Evolutionary conservation across 2,797 vertebrate species (phyloP).

Genomic region (Melanotaenia maccullochi): DNA sequence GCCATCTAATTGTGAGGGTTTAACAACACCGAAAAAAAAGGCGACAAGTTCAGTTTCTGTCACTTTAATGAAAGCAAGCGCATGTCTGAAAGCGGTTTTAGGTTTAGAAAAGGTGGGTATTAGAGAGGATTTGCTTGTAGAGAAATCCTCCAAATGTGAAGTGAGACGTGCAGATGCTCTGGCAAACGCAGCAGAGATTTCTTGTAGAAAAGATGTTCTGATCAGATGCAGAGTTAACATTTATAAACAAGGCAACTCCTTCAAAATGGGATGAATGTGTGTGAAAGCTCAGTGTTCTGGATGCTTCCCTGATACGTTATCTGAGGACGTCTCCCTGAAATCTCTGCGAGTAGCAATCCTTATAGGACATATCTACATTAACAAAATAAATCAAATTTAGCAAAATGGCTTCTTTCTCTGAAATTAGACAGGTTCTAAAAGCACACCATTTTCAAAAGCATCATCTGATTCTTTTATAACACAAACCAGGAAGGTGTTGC

Average conservation of each 20-base stretch:
- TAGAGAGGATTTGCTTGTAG: neutral
- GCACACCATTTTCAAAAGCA: neutral
- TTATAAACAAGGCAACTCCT: neutral
- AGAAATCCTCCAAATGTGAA: neutral
- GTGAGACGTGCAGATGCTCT: neutral
- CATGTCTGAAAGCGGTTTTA: neutral
- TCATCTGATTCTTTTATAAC: neutral
- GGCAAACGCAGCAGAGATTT: neutral
- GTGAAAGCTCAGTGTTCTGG: neutral
- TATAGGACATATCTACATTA: neutral
- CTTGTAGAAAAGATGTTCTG: neutral
- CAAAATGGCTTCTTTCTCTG: neutral
- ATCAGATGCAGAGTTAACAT: neutral
- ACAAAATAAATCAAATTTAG: neutral
- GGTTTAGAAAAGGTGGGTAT: neutral
- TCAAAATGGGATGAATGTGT: neutral
- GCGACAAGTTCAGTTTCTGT: neutral
- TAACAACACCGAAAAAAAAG: neutral
- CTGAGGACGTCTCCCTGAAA: neutral
- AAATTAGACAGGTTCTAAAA: no score
- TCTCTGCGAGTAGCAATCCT: neutral
- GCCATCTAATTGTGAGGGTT: no score
- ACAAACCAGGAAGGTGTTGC: neutral
- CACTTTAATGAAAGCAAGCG: neutral
- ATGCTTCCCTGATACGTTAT: neutral